Evolutionary conservation across 2,888 invertebrate genomes (phyloP), one percentile per base, ranked within the genome.

Genomic region (Thelaira solivaga): DNA sequence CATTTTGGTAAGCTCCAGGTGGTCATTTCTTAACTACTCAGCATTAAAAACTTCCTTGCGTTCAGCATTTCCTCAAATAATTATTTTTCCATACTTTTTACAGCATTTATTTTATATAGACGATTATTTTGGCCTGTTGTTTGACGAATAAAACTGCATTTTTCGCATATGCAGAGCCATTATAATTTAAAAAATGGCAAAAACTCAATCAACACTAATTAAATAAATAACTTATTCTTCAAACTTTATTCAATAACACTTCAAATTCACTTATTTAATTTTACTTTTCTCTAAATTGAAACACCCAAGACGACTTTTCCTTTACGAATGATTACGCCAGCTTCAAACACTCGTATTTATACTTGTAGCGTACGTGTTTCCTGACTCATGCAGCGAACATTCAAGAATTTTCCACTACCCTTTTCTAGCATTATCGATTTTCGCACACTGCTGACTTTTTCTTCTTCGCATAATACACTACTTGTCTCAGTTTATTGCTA

Each of bases 371-470:
- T 53, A 75, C 74, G 67, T 75, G 74, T 22, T 10, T 18, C 31
- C 41, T 11, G 22, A 11, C 53, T 3, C 45, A 61, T 24, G 4
- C 41, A 57, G 0, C 26, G 65, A 76, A 65, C 34, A 8, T 76
- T 76, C 76, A 31, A 10, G 76, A 80, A 76, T 31, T 69, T 76
- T 80, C 73, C 55, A 75, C 57, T 16, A 43, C 57, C 71, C 64
- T 36, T 18, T 53, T 72, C 62, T 73, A 11, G 49, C 62, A 55
- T 73, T 76, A 80, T 80, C 24, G 80, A 80, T 80, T 80, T 72
- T 59, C 24, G 22, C 2, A 26, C 20, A 8, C 7, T 16, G 20
- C 20, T 18, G 8, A 26, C 1, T 24, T 10, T 31, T 64, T 49
- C 18, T 1, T 31, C n/a, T n/a, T n/a, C 0, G 16, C 16, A 29